phyloP scores from a whole-genome alignment of 1,140 invertebrate species.

The Pseudachorutes palmiensis region DNA sequence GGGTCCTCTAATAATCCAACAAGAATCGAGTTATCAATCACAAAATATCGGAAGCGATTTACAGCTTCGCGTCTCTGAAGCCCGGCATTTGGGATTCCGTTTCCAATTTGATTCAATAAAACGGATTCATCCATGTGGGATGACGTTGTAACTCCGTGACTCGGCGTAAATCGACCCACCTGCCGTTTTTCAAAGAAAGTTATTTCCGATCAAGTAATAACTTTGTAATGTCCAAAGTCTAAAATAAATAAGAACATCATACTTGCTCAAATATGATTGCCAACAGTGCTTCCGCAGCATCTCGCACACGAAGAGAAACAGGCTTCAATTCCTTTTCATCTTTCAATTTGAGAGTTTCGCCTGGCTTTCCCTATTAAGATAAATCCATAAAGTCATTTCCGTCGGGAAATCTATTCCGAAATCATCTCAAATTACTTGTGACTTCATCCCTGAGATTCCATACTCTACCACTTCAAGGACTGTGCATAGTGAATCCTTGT shows the following conservation, averaged over 20 bases:
- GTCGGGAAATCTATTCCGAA: too few relatives aligned
- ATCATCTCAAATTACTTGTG: too few relatives aligned
- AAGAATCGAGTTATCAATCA: slow-evolving; percentile 79
- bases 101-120: slow-evolving; percentile 52
- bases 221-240: too few relatives aligned
- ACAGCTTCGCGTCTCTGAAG: slow-evolving; percentile 50
- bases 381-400: too few relatives aligned
- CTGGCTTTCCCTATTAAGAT: slow-evolving; percentile 61
- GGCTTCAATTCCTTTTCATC: slow-evolving; percentile 93
- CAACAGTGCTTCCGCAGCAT: slow-evolving; percentile 86
- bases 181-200: neutral
- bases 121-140: slow-evolving; percentile 81
- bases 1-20: slow-evolving; percentile 85
- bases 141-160: slow-evolving; percentile 48
- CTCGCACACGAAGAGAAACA: slow-evolving; percentile 87
- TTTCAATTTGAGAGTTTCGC: slow-evolving; percentile 82
- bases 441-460: slow-evolving; percentile 91
- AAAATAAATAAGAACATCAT: too few relatives aligned
- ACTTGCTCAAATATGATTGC: slow-evolving; percentile 87
- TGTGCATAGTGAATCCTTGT: slow-evolving; percentile 82
- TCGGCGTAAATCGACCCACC: slow-evolving; percentile 26
- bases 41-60: slow-evolving; percentile 76
- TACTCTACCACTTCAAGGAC: slow-evolving; percentile 94
- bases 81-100: neutral
- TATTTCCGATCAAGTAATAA: too few relatives aligned